A percentile compares a stretch with the other conserved stretches of the same genome.
phyloP scores from a whole-genome alignment of 2,888 invertebrate genomes.

The Aromia moschata region DNA sequence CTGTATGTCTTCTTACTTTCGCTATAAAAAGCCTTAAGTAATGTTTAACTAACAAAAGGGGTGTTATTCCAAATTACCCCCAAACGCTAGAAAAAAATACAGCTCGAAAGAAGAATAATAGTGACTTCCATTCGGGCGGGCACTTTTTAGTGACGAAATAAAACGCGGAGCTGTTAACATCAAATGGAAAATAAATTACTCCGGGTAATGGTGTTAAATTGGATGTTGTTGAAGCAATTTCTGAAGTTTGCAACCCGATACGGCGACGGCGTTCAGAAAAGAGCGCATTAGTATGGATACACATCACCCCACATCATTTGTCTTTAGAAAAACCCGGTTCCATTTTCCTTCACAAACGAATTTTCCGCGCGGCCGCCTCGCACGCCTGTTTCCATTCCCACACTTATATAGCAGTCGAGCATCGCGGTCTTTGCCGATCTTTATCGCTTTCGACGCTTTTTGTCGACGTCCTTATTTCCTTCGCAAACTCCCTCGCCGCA shows the following conservation, averaged over 20 bases:
- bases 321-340: constrained; percentile 63
- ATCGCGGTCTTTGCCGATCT: constrained; percentile 52
- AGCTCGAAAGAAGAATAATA: constrained; percentile 2
- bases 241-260: constrained; percentile 37
- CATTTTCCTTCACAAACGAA: constrained; percentile 65
- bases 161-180: constrained; percentile 19
- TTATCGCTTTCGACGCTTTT: constrained; percentile 53
- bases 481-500: constrained; percentile 38
- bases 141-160: constrained; percentile 15
- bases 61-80: background rate
- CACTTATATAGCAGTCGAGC: constrained; percentile 59
- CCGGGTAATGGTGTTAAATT: constrained; percentile 41
- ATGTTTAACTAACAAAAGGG: too few relatives aligned
- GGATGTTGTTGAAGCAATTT: constrained; percentile 42
- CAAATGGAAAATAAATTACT: constrained; percentile 36
- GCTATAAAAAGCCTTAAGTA: too few relatives aligned
- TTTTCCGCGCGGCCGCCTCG: constrained; percentile 62
- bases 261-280: constrained; percentile 38
- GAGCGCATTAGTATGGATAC: constrained; percentile 58
- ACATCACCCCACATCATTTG: constrained; percentile 62
- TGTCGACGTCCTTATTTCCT: constrained; percentile 51
- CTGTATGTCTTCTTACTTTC: too few relatives aligned
- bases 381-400: constrained; percentile 61
- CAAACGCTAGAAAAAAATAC: background rate
- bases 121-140: constrained; percentile 7